phyloP scores from a whole-genome alignment of 2,113 vertebrate genomes.

The human region GRCh38 chr2:52054001-52054500 shows the following conservation, averaged over 20 bases:
- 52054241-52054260: neutral
- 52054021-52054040: neutral
- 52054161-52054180: neutral
- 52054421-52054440: conserved; percentile 53
- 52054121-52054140: neutral
- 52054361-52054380: conserved; percentile 42
- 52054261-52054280: neutral
- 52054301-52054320: conserved; percentile 29
- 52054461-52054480: conserved; percentile 54
- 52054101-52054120: neutral
- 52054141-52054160: neutral
- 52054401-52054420: conserved; percentile 51
- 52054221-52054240: conserved; percentile 4
- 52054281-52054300: conserved; percentile 33
- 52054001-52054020: neutral
- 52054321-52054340: neutral
- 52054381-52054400: conserved; percentile 54
- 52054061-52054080: neutral
- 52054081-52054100: neutral
- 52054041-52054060: neutral
- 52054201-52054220: neutral
- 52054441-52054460: neutral
- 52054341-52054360: conserved; percentile 35
- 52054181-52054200: neutral
- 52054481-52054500: conserved; percentile 58